Evolutionary conservation across 2,113 vertebrate genomes (phyloP).

Genomic region (Tachycineta bicolor): DNA sequence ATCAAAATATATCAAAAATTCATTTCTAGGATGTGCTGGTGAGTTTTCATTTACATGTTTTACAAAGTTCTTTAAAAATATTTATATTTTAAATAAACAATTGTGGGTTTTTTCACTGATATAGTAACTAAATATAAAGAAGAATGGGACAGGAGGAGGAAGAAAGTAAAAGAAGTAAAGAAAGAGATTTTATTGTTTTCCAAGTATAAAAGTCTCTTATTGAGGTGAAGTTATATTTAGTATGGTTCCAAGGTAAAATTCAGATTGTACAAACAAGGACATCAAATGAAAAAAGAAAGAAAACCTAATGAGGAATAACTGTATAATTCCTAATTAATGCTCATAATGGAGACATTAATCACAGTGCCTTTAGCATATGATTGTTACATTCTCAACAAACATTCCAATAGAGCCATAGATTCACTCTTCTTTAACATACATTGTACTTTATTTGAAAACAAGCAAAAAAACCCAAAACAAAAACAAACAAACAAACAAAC

Average conservation of each 20-base stretch:
- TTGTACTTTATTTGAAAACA: neutral
- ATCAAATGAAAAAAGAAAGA: neutral
- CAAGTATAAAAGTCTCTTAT: neutral
- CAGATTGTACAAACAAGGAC: neutral
- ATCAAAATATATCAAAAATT: neutral
- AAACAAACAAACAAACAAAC: too few relatives aligned
- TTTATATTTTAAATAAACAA: neutral
- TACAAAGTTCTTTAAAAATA: neutral
- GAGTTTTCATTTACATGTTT: neutral
- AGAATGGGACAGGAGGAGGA: neutral
- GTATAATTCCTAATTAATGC: neutral
- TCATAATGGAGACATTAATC: neutral
- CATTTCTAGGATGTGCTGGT: neutral
- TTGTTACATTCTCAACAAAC: neutral
- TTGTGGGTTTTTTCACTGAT: neutral
- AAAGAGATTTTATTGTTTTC: neutral
- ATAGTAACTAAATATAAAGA: neutral
- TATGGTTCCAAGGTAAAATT: neutral
- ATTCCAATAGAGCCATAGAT: neutral
- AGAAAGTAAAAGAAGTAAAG: fast-evolving
- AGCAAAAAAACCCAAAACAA: too few relatives aligned
- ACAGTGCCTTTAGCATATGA: neutral
- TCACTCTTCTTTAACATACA: neutral
- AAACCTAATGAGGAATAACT: neutral
- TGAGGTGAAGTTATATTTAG: neutral